A percentile compares a stretch with the other conserved stretches of the same genome.
Conservation (phyloP, 2,797 vertebrate genomes). For the Sciaenops ocellatus region DNA sequence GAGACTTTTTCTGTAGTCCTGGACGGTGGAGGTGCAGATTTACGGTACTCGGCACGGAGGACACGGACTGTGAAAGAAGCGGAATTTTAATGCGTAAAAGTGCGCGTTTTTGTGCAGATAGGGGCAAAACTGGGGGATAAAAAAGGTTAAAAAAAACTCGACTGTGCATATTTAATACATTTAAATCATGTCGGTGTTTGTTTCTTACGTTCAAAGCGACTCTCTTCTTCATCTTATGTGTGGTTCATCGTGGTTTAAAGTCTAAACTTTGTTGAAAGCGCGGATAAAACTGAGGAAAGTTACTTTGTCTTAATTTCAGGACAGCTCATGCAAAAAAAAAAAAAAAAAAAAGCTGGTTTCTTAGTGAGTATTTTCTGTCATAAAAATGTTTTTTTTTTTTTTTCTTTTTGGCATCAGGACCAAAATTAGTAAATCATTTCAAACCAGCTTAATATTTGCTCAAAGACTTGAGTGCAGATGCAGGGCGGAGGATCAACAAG, state of each 20-base stretch:
- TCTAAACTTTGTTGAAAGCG: neutral
- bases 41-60: conserved; percentile 4
- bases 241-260: too few species aligned
- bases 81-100: conserved; percentile 26
- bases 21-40: conserved; percentile 22
- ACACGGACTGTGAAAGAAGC: conserved; percentile 34
- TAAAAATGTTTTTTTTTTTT: too few species aligned
- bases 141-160: neutral
- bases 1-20: neutral
- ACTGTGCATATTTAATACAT: neutral
- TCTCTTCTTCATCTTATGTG: neutral
- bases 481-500: conserved; percentile 86
- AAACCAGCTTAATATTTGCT: conserved; percentile 25
- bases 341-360: neutral
- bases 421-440: conserved; percentile 12
- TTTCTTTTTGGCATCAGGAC: neutral
- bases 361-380: neutral
- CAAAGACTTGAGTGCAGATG: conserved; percentile 18
- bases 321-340: neutral
- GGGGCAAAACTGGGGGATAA: neutral
- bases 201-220: neutral
- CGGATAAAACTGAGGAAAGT: neutral
- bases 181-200: neutral
- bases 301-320: too few species aligned
- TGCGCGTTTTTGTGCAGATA: conserved; percentile 25